Evolutionary conservation across 1,140 invertebrate genomes (phyloP), one percentile per base, ranked within the genome.

Genomic region (Belonocnema kinseyi): DNA sequence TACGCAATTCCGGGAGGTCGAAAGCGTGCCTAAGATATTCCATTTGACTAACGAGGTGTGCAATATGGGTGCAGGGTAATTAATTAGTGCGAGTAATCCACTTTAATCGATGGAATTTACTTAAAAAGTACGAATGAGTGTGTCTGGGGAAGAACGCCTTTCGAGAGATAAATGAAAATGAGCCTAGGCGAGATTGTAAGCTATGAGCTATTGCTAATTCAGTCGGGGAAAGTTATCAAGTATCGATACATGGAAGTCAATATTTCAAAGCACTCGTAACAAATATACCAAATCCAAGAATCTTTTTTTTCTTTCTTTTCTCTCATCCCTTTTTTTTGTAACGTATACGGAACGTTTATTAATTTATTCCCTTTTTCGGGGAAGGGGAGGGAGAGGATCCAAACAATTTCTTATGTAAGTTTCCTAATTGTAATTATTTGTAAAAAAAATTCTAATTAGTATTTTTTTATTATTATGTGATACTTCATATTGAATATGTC

Each of bases 11-110:
- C 40, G 66, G 40, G 74, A 75, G 73, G 71, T 58, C 72, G 58
- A 73, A 79, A 75, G 66, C 77, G 74, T 74, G 74, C 74, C 70
- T 50, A 54, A 77, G 74, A 56, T 77, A 77, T 80, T 82, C 73
- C 80, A 76, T 74, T 79, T 76, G 61, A 75, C 58, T 82, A 79
- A 82, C 78, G 76, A 82, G 78, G 78, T 77, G 77, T 82, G 80
- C 76, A 78, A 81, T 76, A 81, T 81, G 53, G 72, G 73, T 74
- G 74, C 61, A 52, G 73, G 71, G 56, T 80, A 77, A 82, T 82
- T 82, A 82, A 82, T 82, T 82, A 82, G 75, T 56, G 72, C 33
- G 52, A 58, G 72, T 54, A 72, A 73, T 58, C 33, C 50, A 50
- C 58, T 50, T 51, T 61, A 66, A 50, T 51, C 74, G 74, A 50